Conservation (phyloP, 2,113 vertebrate genomes). For the Microtus ochrogaster region DNA sequence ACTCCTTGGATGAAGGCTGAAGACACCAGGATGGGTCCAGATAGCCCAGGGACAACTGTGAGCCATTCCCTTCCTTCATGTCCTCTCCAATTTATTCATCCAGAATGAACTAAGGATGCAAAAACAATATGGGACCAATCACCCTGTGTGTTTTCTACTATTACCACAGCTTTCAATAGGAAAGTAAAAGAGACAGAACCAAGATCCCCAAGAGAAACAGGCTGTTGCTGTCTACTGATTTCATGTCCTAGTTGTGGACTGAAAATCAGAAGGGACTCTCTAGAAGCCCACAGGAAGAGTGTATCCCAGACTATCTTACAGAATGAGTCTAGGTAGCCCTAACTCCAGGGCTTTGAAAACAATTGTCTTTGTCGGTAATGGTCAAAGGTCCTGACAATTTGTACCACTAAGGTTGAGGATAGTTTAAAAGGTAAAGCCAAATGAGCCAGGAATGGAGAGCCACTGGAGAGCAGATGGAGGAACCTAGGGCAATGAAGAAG, state of each 20-base stretch:
- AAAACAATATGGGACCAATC: slow-evolving; percentile 40
- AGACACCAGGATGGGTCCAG: neutral
- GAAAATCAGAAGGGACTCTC: neutral
- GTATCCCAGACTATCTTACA: neutral
- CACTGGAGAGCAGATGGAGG: neutral
- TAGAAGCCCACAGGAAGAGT: neutral
- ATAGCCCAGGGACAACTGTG: slow-evolving; percentile 1
- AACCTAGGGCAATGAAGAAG: neutral
- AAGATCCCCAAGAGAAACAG: slow-evolving; percentile 24
- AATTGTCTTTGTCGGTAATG: neutral
- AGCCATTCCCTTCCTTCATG: slow-evolving; percentile 20
- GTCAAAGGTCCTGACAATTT: neutral
- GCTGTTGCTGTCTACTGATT: neutral
- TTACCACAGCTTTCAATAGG: neutral
- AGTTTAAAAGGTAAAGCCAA: neutral
- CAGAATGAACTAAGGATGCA: slow-evolving; percentile 68
- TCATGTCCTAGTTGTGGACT: neutral
- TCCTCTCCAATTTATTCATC: slow-evolving; percentile 36
- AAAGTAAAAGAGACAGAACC: neutral
- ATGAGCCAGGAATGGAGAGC: neutral
- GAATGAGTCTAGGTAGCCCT: neutral
- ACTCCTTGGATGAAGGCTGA: slow-evolving; percentile 18
- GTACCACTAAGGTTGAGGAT: neutral
- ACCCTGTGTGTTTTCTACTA: slow-evolving; percentile 50
- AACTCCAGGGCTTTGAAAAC: neutral